phyloP scores from a whole-genome alignment of 2,797 vertebrate species.

The Acestrorhynchus altus region DNA sequence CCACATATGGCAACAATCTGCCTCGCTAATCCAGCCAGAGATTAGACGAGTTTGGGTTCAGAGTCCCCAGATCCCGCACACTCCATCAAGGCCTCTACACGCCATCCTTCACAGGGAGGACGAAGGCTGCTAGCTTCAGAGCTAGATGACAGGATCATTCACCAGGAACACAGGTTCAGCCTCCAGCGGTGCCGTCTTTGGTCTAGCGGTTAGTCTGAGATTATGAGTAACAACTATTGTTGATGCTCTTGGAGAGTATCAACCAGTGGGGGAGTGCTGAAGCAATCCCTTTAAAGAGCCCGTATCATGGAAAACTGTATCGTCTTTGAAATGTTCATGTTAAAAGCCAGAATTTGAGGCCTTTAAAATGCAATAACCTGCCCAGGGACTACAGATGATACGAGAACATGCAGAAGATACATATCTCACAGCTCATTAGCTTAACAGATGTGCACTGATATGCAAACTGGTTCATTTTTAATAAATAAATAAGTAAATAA shows the following conservation, averaged over 20 bases:
- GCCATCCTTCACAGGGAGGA: slow-evolving; percentile 56
- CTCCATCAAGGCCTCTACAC: slow-evolving; percentile 72
- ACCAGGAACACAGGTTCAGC: slow-evolving; percentile 60
- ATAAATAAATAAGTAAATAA: no score
- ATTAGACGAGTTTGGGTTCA: slow-evolving; percentile 78
- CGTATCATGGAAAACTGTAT: no score
- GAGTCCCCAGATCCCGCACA: slow-evolving; percentile 68
- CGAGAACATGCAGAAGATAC: no score
- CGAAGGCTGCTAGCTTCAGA: slow-evolving; percentile 56
- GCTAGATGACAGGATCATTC: slow-evolving; percentile 68
- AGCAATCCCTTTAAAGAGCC: not conserved
- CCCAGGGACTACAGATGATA: no score
- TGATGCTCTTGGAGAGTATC: slow-evolving; percentile 20
- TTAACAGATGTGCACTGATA: no score
- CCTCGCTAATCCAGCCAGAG: slow-evolving; percentile 76
- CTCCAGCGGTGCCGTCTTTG: slow-evolving; percentile 50
- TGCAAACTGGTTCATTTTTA: no score
- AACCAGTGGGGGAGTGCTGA: not conserved
- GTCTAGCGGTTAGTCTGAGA: slow-evolving; percentile 29
- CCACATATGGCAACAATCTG: slow-evolving; percentile 85
- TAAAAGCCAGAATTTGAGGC: no score
- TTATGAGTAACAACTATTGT: slow-evolving; percentile 49
- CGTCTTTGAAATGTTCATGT: no score
- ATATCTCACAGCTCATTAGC: no score
- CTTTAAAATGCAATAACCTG: no score